Evolutionary conservation across 2,888 invertebrate species (phyloP).

Genomic region (Drepana falcataria): DNA sequence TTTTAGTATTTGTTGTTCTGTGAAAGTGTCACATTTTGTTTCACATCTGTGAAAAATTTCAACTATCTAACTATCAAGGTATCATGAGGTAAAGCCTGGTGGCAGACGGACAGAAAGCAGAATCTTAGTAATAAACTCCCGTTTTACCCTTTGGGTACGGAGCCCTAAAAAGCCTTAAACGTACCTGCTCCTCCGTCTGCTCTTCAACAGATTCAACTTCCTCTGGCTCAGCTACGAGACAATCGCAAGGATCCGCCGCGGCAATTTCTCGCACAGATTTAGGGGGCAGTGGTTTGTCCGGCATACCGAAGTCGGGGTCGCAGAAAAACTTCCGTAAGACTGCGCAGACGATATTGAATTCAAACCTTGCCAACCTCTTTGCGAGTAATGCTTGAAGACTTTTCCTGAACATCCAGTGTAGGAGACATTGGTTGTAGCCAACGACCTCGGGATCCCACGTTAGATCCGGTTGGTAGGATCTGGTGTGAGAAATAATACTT

Average conservation of each 20-base stretch:
- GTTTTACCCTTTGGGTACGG: too few species aligned
- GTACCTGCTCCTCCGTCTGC: conserved; percentile 33
- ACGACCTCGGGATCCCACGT: conserved; percentile 47
- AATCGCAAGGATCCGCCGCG: conserved; percentile 52
- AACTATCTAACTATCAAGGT: too few species aligned
- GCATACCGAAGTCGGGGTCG: conserved; percentile 63
- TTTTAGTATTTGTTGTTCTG: too few species aligned
- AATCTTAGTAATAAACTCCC: too few species aligned
- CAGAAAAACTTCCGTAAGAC: conserved; percentile 47
- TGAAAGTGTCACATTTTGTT: too few species aligned
- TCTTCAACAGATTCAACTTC: conserved; percentile 35
- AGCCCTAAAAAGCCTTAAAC: too few species aligned
- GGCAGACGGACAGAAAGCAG: too few species aligned
- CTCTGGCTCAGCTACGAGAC: conserved; percentile 44
- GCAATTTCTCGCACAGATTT: conserved; percentile 36
- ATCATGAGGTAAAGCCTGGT: too few species aligned
- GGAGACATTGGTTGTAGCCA: conserved; percentile 39
- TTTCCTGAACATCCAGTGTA: conserved; percentile 69
- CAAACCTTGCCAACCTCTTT: conserved; percentile 32
- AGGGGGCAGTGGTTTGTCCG: conserved; percentile 36
- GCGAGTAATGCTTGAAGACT: conserved; percentile 47
- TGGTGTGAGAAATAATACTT: conserved; percentile 13
- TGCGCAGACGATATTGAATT: conserved; percentile 32
- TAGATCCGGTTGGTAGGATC: conserved; percentile 63
- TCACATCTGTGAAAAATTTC: too few species aligned